A percentile compares a stretch with the other conserved stretches of the same genome.
Conservation (phyloP, 2,888 invertebrate genomes). For the Romanomermis culicivorax region DNA sequence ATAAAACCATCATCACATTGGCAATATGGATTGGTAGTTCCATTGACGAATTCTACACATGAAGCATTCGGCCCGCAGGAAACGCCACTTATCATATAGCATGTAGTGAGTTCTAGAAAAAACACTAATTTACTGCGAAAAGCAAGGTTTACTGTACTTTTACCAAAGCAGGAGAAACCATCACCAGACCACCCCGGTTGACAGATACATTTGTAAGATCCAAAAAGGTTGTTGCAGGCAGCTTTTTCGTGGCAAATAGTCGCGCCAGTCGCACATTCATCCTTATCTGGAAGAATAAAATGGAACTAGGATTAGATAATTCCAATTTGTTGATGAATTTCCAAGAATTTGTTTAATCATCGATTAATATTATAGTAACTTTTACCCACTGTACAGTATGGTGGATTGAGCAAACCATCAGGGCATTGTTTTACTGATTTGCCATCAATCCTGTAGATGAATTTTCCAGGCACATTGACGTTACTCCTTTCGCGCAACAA, state of each 20-base stretch:
- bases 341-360: not conserved
- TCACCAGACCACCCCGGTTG: conserved; percentile 17
- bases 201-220: conserved; percentile 39
- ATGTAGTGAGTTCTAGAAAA: not conserved
- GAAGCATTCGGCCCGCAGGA: conserved; percentile 18
- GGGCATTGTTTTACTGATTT: conserved; percentile 19
- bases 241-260: conserved; percentile 55
- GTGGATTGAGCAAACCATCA: conserved; percentile 19
- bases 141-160: not conserved
- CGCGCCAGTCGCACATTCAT: conserved; percentile 51
- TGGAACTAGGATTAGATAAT: not conserved
- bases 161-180: conserved; percentile 20
- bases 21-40: not conserved
- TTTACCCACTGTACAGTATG: conserved; percentile 20
- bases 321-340: not conserved
- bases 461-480: conserved; percentile 19
- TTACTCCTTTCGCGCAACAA: conserved; percentile 14
- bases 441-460: conserved; percentile 22
- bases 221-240: conserved; percentile 57
- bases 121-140: not conserved
- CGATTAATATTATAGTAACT: not conserved
- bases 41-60: conserved; percentile 13
- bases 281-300: conserved; percentile 44
- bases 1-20: not conserved
- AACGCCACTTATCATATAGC: conserved; percentile 12